Base-by-base conservation (phyloP, 2,113 vertebrate species). In the Lophotis ruficrista region DNA sequence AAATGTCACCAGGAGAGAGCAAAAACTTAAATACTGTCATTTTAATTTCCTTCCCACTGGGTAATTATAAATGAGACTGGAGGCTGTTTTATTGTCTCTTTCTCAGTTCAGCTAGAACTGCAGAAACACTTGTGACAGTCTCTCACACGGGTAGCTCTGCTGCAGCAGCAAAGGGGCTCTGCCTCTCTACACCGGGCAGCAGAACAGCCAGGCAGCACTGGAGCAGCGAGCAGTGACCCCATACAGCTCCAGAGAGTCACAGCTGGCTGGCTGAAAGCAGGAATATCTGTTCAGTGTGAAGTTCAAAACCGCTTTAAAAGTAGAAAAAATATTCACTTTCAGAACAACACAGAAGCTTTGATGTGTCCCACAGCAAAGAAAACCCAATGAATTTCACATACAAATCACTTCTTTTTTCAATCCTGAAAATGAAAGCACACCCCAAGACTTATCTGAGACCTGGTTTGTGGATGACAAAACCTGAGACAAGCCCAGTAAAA, bases 21-120 rank as follows among this genome's bases (percentile, higher is more conserved):
- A 27, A 94, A 96, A 95, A 73, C 50, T 91, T 75, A 65, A 68
- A 56, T n/a, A 57, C 66, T 70, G 61, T 77, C 78, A 93, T 70
- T 89, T 94, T 58, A 22, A 92, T 88, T 89, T 91, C 64, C 87
- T 87, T 83, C 57, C 81, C 68, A 33, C 43, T 28, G n/a, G 45
- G 65, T 78, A 83, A 89, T 90, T 89, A 83, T 14, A 85, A 81
- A 73, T 61, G 87, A 78, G 66, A 38, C 48, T 21, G 15, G 10
- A 37, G 43, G 22, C 48, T 77, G 70, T 27, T 72, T 84, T 73
- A 58, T 60, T 82, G 72, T 54, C 31, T 56, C 54, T 78, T 65
- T 66, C 54, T 54, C 50, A 72, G 68, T 56, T 92, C 90, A 90
- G 73, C 78, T 83, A 31, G 35, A 75, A 23, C 23, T 79, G 35